Evolutionary conservation across 2,888 invertebrate genomes (phyloP), one percentile per base, ranked within the genome.

Genomic region (Tethea ocularis): DNA sequence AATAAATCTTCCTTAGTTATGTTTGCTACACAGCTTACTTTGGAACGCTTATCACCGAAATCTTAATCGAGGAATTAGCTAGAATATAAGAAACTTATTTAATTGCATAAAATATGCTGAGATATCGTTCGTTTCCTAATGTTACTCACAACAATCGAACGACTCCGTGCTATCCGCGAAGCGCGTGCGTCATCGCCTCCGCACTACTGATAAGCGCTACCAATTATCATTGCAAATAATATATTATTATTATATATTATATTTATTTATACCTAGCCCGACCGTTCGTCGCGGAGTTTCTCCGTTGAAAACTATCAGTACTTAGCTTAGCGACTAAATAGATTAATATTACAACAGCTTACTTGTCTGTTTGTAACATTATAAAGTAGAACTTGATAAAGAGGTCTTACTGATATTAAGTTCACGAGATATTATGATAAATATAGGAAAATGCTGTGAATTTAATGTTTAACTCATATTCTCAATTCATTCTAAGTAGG

Each of bases 181-280:
- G 81, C 83, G 84, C 84, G 92, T 92, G 93, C 93, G 93, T 92
- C 92, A 93, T 89, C 87, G 82, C 88, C 89, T 87, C 88, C 84
- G 84, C 87, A 79, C 83, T 72, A 76, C 86, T 91, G 93, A 92
- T 93, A 93, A 92, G 89, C 84, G 84, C 82, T 82, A 82, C 82
- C 85, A 91, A 91, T 92, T 91, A 92, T 92, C 91, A 92, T 91
- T 91, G 91, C 92, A 91, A 92, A 93, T 92, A 89, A 87, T 46
- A 46, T 46, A 84, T 87, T 87, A 87, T 74, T 78, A 75, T 78
- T 80, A 84, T 86, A 75, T 78, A 75, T 78, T 80, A 84, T 86
- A 88, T 79, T 77, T 54, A 54, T 54, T 11, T 20, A 61, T 85
- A 85, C 87, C 79, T 84, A 78, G 75, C 76, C 66, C 58, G 33